A percentile compares a stretch with the other conserved stretches of the same genome.
phyloP scores from a whole-genome alignment of 2,113 vertebrate genomes.

The Cebidichthys violaceus region DNA sequence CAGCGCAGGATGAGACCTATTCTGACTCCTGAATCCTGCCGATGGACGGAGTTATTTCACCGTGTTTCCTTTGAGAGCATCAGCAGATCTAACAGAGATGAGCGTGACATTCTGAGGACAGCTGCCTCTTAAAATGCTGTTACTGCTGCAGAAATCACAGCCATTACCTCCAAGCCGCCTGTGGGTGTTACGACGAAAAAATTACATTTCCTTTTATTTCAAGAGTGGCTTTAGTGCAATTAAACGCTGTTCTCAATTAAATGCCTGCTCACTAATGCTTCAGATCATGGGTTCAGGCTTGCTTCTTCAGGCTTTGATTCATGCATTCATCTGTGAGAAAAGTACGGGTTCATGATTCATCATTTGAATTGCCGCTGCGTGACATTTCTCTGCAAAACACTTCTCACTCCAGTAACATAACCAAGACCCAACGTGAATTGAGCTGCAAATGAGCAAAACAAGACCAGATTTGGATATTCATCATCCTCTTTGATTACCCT shows the following conservation, averaged over 20 bases:
- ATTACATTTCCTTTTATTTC: background rate
- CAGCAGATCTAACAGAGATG: background rate
- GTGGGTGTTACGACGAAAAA: background rate
- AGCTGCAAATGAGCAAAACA: background rate
- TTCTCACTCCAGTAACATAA: background rate
- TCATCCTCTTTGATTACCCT: too few species aligned
- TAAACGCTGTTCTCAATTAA: background rate
- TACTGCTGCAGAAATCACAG: background rate
- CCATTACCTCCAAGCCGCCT: background rate
- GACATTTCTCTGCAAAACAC: background rate
- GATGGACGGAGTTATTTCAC: background rate
- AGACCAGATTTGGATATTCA: too few species aligned
- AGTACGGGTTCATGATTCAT: background rate
- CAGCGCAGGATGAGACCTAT: background rate
- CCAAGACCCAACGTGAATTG: too few species aligned
- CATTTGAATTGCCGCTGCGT: background rate
- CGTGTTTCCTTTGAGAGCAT: background rate
- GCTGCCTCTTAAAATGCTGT: background rate
- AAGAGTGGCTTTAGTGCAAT: background rate
- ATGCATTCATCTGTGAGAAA: background rate
- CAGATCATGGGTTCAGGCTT: background rate
- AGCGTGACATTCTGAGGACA: background rate
- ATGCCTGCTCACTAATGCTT: background rate
- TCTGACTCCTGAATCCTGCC: background rate
- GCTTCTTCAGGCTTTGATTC: background rate